Base-by-base conservation (phyloP, 37 sponge, comb jelly and placozoan species). In the Haliclona indistincta region DNA sequence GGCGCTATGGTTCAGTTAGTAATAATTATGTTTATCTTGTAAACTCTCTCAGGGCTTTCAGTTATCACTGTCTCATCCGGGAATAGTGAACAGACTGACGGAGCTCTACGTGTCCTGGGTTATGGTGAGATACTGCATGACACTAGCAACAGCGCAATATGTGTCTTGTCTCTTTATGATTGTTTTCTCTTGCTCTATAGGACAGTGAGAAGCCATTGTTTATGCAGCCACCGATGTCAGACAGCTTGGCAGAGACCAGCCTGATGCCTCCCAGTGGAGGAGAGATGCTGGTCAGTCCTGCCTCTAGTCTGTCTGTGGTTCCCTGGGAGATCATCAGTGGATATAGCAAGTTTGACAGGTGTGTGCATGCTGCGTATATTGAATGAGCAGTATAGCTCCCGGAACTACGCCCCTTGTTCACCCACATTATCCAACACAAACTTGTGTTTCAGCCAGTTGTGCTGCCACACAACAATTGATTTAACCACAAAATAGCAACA, bases 51-150 rank as follows among this genome's bases (percentile, higher is more conserved):
- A 79, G 66, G 84, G 79, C 4, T 87, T 91, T 64, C 66, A 78
- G 22, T 29, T 69, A 11, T 29, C 73, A 25, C 43, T 72, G 6
- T 30, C 56, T 13, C 30, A 80, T 54, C 23, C 49, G 32, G 26
- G 22, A 43, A 53, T 53, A 6, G 38, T 79, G 38, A 63, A 34
- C n/a, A 70, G 63, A 7, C 71, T 95, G 4, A 77, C 85, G 0
- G 71, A 71, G 1, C 67, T 95, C 32, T 95, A 91, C 75, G 39
- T 41, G 2, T n/a, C 43, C 8, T 95, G 96, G 96, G 70, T 75
- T 33, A 71, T 85, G 75, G 93, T 85, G 41, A 38, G 85, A n/a
- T 61, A 37, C 20, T 19, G 15, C 23, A 56, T 52, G 62, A 23
- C n/a, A 43, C 35, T 68, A 38, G 39, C 8, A 64, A 64, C 4